Evolutionary conservation across 2,113 vertebrate species (phyloP).

Genomic region (Carollia perspicillata): DNA sequence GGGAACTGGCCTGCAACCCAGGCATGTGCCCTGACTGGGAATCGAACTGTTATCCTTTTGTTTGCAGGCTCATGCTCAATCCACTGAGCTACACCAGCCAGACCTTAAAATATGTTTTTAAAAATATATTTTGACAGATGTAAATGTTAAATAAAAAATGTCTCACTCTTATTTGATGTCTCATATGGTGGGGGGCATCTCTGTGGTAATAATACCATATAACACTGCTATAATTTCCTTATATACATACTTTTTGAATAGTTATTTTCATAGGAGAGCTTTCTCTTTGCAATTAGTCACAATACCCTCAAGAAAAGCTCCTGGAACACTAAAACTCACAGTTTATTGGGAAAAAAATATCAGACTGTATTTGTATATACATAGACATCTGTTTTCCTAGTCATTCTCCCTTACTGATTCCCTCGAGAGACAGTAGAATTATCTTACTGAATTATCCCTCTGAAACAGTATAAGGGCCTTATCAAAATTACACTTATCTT

Average conservation of each 20-base stretch:
- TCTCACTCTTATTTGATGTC: not conserved
- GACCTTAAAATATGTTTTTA: not conserved
- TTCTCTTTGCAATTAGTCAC: not conserved
- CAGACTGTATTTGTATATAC: not conserved
- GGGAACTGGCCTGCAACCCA: too few species aligned
- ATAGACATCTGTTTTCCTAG: not conserved
- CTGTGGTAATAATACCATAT: not conserved
- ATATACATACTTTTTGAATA: not conserved
- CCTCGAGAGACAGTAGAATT: not conserved
- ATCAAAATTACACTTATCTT: not conserved
- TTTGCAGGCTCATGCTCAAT: too few species aligned
- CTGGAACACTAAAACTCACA: not conserved
- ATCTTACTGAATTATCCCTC: not conserved
- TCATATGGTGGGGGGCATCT: not conserved
- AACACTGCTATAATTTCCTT: not conserved
- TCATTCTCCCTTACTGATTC: not conserved
- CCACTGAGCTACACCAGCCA: too few species aligned
- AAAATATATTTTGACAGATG: not conserved
- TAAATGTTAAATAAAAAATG: not conserved
- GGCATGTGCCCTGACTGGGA: too few species aligned
- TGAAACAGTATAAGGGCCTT: not conserved
- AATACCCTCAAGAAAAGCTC: not conserved
- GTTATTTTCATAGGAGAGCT: not conserved
- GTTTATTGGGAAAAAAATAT: not conserved
- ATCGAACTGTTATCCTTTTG: too few species aligned